These are phyloP conservation scores for Hetaerina americana DNA, from an alignment of 1,140 invertebrate genomes.

Conservation along the genomic window DNA sequence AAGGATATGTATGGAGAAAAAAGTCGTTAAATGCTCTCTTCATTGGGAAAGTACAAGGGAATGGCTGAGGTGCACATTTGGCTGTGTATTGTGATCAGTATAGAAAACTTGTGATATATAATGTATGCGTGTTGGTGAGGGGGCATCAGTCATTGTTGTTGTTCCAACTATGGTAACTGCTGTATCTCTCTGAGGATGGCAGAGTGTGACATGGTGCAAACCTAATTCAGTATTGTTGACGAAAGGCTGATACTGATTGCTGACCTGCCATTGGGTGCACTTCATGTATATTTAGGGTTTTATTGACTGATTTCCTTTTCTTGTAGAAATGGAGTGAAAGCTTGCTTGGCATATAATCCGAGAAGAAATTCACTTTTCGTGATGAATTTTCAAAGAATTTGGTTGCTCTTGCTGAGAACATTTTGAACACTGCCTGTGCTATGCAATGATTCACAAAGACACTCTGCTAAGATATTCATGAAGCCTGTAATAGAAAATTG, in stretches of 20 bases:
- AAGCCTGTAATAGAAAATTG: neutral
- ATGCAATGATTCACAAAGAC: neutral
- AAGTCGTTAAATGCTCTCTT: neutral
- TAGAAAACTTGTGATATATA: neutral
- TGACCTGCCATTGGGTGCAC: neutral
- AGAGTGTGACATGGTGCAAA: neutral
- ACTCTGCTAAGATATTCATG: neutral
- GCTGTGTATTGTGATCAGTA: neutral
- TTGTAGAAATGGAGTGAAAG: neutral
- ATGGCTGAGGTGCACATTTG: neutral
- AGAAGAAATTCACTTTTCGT: neutral
- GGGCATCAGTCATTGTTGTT: slow-evolving; percentile 1
- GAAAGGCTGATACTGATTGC: neutral
- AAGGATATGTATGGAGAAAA: neutral
- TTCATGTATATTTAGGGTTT: neutral
- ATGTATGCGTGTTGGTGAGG: neutral
- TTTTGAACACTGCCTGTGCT: neutral
- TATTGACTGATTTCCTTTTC: neutral
- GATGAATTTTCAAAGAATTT: neutral
- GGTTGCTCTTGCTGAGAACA: neutral
- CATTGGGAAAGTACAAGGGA: neutral
- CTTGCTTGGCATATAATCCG: neutral
- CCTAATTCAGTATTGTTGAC: neutral
- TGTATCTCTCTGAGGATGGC: neutral
- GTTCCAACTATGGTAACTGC: neutral